Conservation (phyloP, 2,113 vertebrate genomes). For the Crotalus tigris region DNA sequence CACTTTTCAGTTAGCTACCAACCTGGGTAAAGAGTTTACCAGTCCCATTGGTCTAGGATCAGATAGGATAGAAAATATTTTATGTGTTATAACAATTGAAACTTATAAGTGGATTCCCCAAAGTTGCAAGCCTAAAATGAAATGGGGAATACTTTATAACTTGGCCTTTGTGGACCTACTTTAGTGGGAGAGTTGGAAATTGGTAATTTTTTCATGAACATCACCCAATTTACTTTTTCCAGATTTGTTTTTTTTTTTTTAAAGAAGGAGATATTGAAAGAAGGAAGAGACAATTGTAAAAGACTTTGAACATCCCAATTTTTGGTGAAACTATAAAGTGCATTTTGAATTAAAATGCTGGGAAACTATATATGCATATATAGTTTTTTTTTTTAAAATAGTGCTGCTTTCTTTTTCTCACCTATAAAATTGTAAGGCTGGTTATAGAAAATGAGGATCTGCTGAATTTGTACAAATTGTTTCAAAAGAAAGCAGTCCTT, state of each 20-base stretch:
- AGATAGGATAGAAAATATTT: neutral
- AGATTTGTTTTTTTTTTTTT: neutral
- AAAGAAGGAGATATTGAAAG: neutral
- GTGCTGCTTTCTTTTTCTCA: neutral
- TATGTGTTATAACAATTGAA: neutral
- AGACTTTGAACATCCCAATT: neutral
- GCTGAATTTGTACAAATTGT: neutral
- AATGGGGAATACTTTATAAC: neutral
- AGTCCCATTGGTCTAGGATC: neutral
- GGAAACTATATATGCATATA: conserved; percentile 16
- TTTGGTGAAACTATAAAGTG: conserved; percentile 15
- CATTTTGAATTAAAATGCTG: conserved; percentile 24
- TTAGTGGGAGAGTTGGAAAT: neutral
- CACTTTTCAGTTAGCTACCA: neutral
- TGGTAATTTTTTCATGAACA: conserved; percentile 30
- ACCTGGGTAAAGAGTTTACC: conserved; percentile 21
- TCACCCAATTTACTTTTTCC: conserved; percentile 34
- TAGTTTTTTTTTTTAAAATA: neutral
- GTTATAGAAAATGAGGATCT: neutral
- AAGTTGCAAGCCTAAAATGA: neutral
- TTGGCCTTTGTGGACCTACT: neutral
- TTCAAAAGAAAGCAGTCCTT: neutral
- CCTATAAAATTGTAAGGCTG: neutral
- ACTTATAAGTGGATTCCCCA: neutral
- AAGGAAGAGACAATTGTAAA: neutral